Conservation (phyloP, 35 echinoderm and acorn worm genomes). For the Patiria miniata region DNA sequence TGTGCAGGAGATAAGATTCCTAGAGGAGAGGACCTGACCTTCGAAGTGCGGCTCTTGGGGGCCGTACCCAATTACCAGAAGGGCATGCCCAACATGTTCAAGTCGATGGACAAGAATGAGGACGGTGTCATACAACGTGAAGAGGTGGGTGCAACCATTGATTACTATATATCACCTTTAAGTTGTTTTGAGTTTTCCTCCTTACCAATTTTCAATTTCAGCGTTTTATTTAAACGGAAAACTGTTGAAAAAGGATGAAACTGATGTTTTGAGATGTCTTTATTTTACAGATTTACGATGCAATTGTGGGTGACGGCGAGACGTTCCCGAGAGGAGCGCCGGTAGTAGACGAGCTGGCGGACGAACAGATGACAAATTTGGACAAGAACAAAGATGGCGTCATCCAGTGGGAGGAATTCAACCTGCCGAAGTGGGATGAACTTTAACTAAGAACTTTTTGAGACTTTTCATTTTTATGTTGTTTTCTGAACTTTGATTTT, state of each 20-base stretch:
- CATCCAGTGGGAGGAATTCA: slow-evolving; percentile 52
- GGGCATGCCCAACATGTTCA: slow-evolving; percentile 71
- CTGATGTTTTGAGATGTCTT: too few relatives aligned
- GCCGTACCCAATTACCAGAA: slow-evolving; percentile 48
- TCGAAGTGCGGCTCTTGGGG: slow-evolving; percentile 55
- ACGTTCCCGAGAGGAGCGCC: neutral
- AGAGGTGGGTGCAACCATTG: slow-evolving; percentile 26
- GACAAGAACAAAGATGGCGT: slow-evolving; percentile 56
- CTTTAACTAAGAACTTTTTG: neutral
- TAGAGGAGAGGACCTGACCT: slow-evolving; percentile 56
- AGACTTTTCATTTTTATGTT: too few relatives aligned
- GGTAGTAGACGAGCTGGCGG: slow-evolving; percentile 42
- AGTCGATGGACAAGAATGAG: slow-evolving; percentile 38
- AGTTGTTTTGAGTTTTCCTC: neutral
- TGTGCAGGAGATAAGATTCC: slow-evolving; percentile 48
- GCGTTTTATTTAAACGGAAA: neutral
- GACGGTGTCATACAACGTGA: slow-evolving; percentile 37
- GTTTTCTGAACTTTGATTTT: too few relatives aligned
- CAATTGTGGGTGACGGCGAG: slow-evolving; percentile 35
- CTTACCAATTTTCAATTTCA: too few relatives aligned
- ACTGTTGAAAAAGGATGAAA: neutral
- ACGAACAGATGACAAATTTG: slow-evolving; percentile 50
- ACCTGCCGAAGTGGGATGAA: slow-evolving; percentile 53
- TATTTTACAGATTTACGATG: slow-evolving; percentile 29
- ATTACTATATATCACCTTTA: too few relatives aligned